phyloP scores from a whole-genome alignment of 1,140 invertebrate species.

The Ips nitidus region DNA sequence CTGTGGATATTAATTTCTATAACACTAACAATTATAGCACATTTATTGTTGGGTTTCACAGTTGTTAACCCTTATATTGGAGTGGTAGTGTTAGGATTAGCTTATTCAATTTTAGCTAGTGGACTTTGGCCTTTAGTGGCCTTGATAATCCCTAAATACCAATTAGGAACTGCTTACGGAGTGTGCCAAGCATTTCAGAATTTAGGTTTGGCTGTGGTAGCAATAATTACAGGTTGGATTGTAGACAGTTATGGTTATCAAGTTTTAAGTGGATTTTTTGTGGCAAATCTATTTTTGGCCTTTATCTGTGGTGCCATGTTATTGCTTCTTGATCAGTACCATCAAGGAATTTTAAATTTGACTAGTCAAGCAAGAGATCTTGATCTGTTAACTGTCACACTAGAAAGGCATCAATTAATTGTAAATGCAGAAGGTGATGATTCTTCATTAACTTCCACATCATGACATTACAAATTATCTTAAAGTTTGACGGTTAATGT shows the following conservation, averaged over 20 bases:
- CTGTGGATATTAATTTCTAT: constrained; percentile 86
- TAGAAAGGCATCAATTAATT: no score
- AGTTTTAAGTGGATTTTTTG: constrained; percentile 92
- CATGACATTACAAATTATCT: no score
- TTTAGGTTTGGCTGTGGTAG: constrained; percentile 86
- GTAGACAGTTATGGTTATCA: constrained; percentile 87
- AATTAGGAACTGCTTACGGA: constrained; percentile 96
- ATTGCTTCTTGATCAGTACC: constrained; percentile 71
- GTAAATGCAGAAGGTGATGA: no score
- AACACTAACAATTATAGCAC: constrained; percentile 74
- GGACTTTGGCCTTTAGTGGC: constrained; percentile 95
- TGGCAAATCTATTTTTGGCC: constrained; percentile 66
- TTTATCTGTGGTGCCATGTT: constrained; percentile 72
- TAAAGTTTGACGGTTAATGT: no score
- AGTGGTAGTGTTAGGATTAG: constrained; percentile 85
- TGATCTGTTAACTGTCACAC: no score
- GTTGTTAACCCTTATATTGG: constrained; percentile 81
- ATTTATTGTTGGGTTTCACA: constrained; percentile 86
- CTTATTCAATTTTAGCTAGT: constrained; percentile 92
- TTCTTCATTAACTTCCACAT: no score
- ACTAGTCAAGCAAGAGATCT: constrained; percentile 51
- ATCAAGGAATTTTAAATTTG: constrained; percentile 78
- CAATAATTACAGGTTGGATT: constrained; percentile 83
- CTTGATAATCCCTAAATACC: constrained; percentile 87
- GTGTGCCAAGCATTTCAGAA: constrained; percentile 97